These are phyloP conservation scores for Drosophila kurseongensis DNA, from an alignment of 1,140 invertebrate genomes.

Conservation along the genomic window DNA sequence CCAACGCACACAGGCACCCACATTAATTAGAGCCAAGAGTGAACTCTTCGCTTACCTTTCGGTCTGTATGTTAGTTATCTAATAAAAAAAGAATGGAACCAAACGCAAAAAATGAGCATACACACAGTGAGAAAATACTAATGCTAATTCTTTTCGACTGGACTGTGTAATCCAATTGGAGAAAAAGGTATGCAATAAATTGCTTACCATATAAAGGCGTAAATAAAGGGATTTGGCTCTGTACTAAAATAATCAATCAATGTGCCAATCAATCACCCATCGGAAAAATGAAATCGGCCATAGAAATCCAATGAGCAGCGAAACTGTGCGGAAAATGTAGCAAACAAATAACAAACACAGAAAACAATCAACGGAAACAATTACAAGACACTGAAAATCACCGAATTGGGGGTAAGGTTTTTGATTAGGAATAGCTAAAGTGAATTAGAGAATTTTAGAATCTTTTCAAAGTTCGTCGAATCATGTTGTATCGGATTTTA, in stretches of 20 bases:
- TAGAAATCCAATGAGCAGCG: constrained; percentile 59
- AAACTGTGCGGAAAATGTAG: constrained; percentile 46
- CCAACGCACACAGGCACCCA: constrained; percentile 47
- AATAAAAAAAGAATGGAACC: constrained; percentile 15
- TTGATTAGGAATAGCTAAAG: background rate
- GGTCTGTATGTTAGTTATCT: constrained; percentile 27
- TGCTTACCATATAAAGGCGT: constrained; percentile 13
- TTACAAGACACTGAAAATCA: constrained; percentile 41
- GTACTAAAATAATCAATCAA: constrained; percentile 74
- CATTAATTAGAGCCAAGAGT: constrained; percentile 75
- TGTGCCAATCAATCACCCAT: constrained; percentile 73
- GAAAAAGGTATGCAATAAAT: constrained; percentile 33
- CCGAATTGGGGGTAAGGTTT: constrained; percentile 1
- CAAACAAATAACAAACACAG: constrained; percentile 45
- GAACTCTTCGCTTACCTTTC: constrained; percentile 40
- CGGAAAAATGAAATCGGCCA: constrained; percentile 54
- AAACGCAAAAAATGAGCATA: background rate
- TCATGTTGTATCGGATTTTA: background rate
- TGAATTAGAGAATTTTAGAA: background rate
- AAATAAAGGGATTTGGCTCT: constrained; percentile 52
- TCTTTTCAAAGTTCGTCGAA: background rate
- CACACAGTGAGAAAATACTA: constrained; percentile 6
- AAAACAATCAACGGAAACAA: constrained; percentile 69
- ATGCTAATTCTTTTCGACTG: constrained; percentile 10
- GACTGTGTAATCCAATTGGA: constrained; percentile 9